A percentile compares a stretch with the other conserved stretches of the same genome.
Evolutionary conservation across 2,797 vertebrate species (phyloP).

Genomic region (Rachycentron canadum): DNA sequence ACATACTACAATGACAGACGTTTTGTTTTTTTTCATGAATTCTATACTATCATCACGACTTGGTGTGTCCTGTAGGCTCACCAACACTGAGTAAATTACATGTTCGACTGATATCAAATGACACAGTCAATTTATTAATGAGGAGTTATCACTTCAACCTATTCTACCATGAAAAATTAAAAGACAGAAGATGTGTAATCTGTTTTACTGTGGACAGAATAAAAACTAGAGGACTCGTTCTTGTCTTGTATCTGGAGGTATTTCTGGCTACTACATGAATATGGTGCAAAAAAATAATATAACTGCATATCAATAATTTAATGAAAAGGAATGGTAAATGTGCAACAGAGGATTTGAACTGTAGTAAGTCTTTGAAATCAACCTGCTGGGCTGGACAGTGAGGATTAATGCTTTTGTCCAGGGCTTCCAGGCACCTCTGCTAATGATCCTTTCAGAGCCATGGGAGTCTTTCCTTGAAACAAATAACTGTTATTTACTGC

Average conservation of each 20-base stretch:
- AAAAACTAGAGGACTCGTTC: neutral
- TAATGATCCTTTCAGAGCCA: slow-evolving; percentile 69
- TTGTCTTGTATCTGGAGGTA: neutral
- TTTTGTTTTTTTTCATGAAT: slow-evolving; percentile 3
- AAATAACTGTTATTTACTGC: slow-evolving; percentile 74
- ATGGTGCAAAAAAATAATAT: slow-evolving; percentile 12
- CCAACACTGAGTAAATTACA: neutral
- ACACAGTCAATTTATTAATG: neutral
- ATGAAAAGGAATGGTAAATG: slow-evolving; percentile 46
- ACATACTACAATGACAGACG: slow-evolving; percentile 4
- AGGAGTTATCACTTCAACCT: neutral
- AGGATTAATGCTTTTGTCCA: slow-evolving; percentile 62
- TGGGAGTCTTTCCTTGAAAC: slow-evolving; percentile 61
- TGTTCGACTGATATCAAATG: neutral
- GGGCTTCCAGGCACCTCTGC: slow-evolving; percentile 54
- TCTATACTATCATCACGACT: neutral
- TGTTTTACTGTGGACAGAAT: neutral
- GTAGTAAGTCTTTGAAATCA: slow-evolving; percentile 57
- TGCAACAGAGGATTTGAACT: slow-evolving; percentile 27
- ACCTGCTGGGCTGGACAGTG: slow-evolving; percentile 34
- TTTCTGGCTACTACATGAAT: neutral
- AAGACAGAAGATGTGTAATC: neutral
- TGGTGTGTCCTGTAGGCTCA: neutral
- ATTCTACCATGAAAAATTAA: neutral
- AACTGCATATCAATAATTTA: slow-evolving; percentile 41